These are phyloP conservation scores for Cairina moschata DNA, from an alignment of 2,113 vertebrate species.

Conservation along the genomic window DNA sequence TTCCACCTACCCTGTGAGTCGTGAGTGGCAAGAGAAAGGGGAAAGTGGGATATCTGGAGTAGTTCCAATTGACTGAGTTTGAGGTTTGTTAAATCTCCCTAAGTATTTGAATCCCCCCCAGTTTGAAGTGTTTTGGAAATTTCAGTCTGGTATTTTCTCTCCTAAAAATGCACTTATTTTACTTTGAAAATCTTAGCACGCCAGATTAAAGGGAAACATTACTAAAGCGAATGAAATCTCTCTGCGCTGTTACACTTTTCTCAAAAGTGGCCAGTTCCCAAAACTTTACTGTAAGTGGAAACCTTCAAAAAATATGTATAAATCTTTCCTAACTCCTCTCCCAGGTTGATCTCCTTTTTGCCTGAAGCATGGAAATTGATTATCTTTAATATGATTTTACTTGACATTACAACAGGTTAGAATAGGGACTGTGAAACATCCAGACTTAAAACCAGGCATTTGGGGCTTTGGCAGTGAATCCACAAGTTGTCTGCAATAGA, in stretches of 20 bases:
- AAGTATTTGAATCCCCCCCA: not conserved
- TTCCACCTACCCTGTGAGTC: not conserved
- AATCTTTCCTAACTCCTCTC: not conserved
- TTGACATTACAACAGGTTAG: constrained; percentile 10
- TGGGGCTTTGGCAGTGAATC: not conserved
- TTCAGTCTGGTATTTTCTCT: not conserved
- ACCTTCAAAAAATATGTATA: not conserved
- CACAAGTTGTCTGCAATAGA: not conserved
- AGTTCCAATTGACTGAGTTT: not conserved
- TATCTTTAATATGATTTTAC: constrained; percentile 40
- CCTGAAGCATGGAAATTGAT: constrained; percentile 38
- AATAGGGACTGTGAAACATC: not conserved
- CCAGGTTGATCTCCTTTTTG: constrained; percentile 12
- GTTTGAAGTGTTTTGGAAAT: not conserved
- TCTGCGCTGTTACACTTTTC: not conserved
- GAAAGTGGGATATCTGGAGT: not conserved
- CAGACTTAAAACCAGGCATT: not conserved
- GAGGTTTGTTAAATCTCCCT: not conserved
- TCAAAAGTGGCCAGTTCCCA: not conserved
- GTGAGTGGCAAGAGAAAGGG: not conserved
- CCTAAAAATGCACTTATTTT: not conserved
- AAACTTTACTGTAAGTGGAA: constrained; percentile 13
- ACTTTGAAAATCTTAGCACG: not conserved
- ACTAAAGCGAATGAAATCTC: not conserved
- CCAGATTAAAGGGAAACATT: not conserved